phyloP scores from a whole-genome alignment of 92 coral and sea anemone genomes.

The Epizoanthus stellaris region DNA sequence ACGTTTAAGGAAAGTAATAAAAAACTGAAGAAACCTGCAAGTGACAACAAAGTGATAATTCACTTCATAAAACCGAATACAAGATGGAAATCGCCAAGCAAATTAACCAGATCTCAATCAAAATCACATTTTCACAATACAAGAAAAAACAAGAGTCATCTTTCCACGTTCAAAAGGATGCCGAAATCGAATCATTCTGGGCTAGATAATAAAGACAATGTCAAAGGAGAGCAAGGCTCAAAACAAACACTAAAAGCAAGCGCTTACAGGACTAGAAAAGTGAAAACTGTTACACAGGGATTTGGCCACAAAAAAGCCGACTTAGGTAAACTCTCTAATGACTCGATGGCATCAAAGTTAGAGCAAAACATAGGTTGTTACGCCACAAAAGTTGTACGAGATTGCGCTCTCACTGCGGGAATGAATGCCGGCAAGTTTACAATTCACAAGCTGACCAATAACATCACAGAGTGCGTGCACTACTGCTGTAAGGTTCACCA shows the following conservation, averaged over 20 bases:
- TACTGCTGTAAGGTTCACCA: conserved; percentile 50
- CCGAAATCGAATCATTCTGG: not conserved
- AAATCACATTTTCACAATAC: not conserved
- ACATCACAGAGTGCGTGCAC: conserved; percentile 53
- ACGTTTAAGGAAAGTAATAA: not conserved
- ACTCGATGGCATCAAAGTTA: not conserved
- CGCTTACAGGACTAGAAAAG: not conserved
- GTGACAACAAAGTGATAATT: not conserved
- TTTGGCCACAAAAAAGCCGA: not conserved
- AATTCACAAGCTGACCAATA: conserved; percentile 42
- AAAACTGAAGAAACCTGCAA: not conserved
- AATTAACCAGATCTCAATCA: not conserved
- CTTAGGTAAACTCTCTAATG: not conserved
- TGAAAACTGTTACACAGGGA: not conserved
- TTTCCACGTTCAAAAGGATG: too few species aligned
- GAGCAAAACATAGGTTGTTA: conserved; percentile 22
- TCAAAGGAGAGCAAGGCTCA: not conserved
- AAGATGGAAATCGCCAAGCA: not conserved
- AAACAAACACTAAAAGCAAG: not conserved
- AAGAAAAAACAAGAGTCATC: not conserved
- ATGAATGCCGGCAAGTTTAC: conserved; percentile 64
- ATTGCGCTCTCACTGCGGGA: conserved; percentile 49
- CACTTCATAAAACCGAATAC: not conserved
- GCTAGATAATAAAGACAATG: not conserved
- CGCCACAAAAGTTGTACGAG: conserved; percentile 34